Conservation (phyloP, 2,113 vertebrate genomes). For the Chlorocebus sabaeus region DNA sequence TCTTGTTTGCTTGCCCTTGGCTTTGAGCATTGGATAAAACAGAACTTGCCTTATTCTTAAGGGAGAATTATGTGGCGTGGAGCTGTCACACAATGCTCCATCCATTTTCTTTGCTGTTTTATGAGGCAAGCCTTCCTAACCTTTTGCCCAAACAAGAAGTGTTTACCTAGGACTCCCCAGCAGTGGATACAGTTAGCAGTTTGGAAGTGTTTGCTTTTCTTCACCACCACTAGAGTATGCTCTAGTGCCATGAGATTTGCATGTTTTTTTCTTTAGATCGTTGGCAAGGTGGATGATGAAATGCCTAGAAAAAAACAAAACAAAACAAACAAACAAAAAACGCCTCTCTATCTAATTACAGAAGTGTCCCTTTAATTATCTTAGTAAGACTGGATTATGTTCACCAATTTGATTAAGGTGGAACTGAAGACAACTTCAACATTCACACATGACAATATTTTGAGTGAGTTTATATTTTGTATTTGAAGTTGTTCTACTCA, state of each 20-base stretch:
- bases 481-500: neutral
- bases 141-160: constrained; percentile 45
- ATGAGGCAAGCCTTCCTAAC: constrained; percentile 43
- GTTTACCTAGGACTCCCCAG: neutral
- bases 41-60: neutral
- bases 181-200: neutral
- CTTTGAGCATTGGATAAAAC: constrained; percentile 53
- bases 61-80: constrained; percentile 48
- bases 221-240: constrained; percentile 84
- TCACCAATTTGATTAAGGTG: neutral
- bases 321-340: too few relatives aligned
- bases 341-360: neutral
- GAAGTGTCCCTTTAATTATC: neutral
- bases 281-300: neutral
- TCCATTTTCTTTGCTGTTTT: constrained; percentile 46
- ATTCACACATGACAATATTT: neutral
- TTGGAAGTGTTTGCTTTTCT: constrained; percentile 60
- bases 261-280: neutral
- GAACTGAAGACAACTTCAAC: neutral
- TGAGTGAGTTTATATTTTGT: neutral
- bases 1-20: constrained; percentile 80
- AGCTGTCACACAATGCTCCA: neutral
- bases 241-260: constrained; percentile 76
- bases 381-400: constrained; percentile 9
- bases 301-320: neutral